Evolutionary conservation across 2,113 vertebrate species (phyloP), one percentile per base, ranked within the genome.

Genomic region (Nansenia antarctica): DNA sequence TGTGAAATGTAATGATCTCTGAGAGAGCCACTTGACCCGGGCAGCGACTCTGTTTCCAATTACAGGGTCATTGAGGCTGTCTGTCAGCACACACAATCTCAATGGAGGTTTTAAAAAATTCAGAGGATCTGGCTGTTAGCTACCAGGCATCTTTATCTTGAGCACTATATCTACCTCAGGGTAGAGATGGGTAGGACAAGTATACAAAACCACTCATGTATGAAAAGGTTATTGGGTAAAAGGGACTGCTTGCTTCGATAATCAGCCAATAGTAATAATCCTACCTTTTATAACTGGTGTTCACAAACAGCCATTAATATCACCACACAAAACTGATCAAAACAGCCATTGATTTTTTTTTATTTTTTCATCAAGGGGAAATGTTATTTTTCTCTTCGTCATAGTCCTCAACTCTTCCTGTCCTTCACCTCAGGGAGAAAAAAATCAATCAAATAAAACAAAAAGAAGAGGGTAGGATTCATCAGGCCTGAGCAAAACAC

Each of bases 341-440:
- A 85, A 82, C 55, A 85, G 81, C 80, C 80, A 88, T 89, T 82
- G 59, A 85, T 70, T 83, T 81, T 82, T 79, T 88, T 73, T 73
- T 62, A 20, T 49, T 87, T 91, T 88, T 82, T 90, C 81, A 86
- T 89, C 80, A 90, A 86, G 87, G 88, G 89, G 85, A 86, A 89
- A 82, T 87, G 76, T 90, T 89, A 86, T 85, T 89, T 87, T 86
- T 91, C 85, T 91, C 82, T 86, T 88, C 83, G 83, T 87, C 88
- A 82, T 87, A 87, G 85, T 84, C 86, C 85, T 88, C 75, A 81
- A 77, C 82, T 88, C 65, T 86, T 42, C 77, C 68, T 58, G 58
- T 74, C 77, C 65, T 84, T 78, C 66, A 72, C 83, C 81, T 83
- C 80, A 85, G 72, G 82, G 79, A n/a, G 82, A 69, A 85, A 88